Evolutionary conservation across 1,140 invertebrate genomes (phyloP), one percentile per base, ranked within the genome.

Genomic region (Megalonaias nervosa): DNA sequence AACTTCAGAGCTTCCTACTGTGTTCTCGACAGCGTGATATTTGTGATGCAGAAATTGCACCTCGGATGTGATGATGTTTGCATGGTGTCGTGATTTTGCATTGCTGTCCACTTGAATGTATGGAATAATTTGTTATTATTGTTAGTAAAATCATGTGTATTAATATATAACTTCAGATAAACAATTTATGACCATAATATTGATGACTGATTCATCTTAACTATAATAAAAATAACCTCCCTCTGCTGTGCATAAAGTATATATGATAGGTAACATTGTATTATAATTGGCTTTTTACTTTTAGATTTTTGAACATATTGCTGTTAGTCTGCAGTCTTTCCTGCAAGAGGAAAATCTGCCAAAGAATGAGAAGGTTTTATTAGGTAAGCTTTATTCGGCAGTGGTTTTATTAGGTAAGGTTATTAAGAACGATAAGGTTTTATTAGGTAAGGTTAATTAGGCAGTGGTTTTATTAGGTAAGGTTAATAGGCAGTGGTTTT

Each of bases 261-360:
- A 62, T 14, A 48, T 48, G 38, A 48, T 5, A 31, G 31, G 5
- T 31, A 31, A 48, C 11, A 11, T 48, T 9, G 6, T 48, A 6
- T 48, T 48, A 5, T 9, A 48, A 9, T 48, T 6, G 5, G 38
- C 31, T 31, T 55, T 58, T 55, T 72, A 62, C 68, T 78, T 74
- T 21, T 66, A 78, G 76, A 69, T 78, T 67, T 78, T 78, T 61
- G 76, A 78, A 31, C 74, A 78, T 26, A 78, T 78, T 67, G 76
- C 76, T 60, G 70, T 38, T 14, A 68, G 76, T 74, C 48, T 78
- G 17, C 21, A 57, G 21, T 66, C 64, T 31, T 78, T 78, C 68
- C 60, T 78, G 12, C 14, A 17, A 16, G 71, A 78, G 15, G 71
- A 60, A 60, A 60, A 2, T 11, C 69, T 61, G 55, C n/a, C 48